Percentiles rank a stretch among this genome's conserved stretches.
These are phyloP conservation scores for Schizopygopsis pylzovi DNA, from an alignment of 2,797 vertebrate species.

Conservation along the genomic window DNA sequence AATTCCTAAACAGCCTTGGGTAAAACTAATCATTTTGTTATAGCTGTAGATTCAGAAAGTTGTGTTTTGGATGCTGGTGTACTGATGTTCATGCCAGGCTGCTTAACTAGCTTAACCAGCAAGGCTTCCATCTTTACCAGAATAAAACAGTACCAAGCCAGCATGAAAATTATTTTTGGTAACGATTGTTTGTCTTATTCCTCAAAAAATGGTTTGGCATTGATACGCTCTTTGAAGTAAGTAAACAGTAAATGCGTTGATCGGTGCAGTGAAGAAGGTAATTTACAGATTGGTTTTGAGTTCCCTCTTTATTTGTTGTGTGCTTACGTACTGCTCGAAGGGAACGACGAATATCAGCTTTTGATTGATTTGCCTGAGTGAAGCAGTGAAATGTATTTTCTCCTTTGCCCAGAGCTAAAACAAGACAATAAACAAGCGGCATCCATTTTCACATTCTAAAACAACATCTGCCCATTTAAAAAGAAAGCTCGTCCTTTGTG, in stretches of 20 bases:
- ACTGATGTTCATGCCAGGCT: neutral
- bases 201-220: neutral
- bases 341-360: constrained; percentile 27
- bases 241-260: constrained; percentile 21
- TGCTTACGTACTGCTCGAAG: constrained; percentile 21
- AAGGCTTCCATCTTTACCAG: neutral
- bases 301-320: constrained; percentile 37
- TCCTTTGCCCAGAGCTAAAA: constrained; percentile 42
- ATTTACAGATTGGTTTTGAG: constrained; percentile 36
- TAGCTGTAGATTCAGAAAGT: neutral
- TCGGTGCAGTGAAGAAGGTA: constrained; percentile 21
- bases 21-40: neutral
- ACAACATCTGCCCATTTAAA: constrained; percentile 2
- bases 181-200: neutral
- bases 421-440: constrained; percentile 35
- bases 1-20: neutral
- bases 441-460: constrained; percentile 20
- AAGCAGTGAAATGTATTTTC: constrained; percentile 37
- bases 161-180: neutral
- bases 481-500: neutral
- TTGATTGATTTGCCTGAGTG: constrained; percentile 48
- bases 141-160: too few species aligned
- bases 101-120: neutral
- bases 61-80: neutral
- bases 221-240: constrained; percentile 9